phyloP scores from a whole-genome alignment of 1,140 invertebrate genomes.

The Anastatus disparis region DNA sequence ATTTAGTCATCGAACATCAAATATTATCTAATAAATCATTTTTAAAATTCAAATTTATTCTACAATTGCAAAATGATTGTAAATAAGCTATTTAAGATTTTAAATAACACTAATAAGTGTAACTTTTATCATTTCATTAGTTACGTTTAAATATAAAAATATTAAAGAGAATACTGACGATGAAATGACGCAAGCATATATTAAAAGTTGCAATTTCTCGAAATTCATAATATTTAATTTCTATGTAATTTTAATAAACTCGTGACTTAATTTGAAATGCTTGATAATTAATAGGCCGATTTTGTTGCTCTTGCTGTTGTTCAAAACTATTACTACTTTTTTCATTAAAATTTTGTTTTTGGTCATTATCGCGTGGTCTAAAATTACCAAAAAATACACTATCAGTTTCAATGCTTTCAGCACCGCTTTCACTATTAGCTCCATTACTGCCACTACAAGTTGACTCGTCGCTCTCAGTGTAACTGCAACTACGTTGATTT shows the following conservation, averaged over 20 bases:
- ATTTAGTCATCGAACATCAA: too few species aligned
- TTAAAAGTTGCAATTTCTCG: too few species aligned
- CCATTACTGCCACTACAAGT: constrained; percentile 78
- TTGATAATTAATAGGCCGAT: constrained; percentile 1
- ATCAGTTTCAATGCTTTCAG: constrained; percentile 85
- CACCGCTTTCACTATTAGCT: constrained; percentile 80
- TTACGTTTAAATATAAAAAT: too few species aligned
- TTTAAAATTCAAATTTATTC: too few species aligned
- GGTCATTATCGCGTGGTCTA: constrained; percentile 26
- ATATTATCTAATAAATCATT: too few species aligned
- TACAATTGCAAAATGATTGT: too few species aligned
- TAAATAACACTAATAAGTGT: too few species aligned
- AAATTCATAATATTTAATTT: too few species aligned
- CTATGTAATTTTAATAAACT: constrained; percentile 20
- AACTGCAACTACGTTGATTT: constrained; percentile 45
- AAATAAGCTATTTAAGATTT: too few species aligned
- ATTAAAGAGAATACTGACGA: too few species aligned
- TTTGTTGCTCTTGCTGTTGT: not conserved
- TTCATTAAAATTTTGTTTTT: not conserved
- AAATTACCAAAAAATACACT: constrained; percentile 78
- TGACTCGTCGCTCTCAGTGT: constrained; percentile 70
- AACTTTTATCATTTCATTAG: too few species aligned
- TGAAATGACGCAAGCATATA: too few species aligned
- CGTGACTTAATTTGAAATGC: constrained; percentile 13
- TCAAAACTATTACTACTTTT: not conserved